Conservation (phyloP, 2,888 invertebrate genomes). For the Gymnoscelis rufifasciata region DNA sequence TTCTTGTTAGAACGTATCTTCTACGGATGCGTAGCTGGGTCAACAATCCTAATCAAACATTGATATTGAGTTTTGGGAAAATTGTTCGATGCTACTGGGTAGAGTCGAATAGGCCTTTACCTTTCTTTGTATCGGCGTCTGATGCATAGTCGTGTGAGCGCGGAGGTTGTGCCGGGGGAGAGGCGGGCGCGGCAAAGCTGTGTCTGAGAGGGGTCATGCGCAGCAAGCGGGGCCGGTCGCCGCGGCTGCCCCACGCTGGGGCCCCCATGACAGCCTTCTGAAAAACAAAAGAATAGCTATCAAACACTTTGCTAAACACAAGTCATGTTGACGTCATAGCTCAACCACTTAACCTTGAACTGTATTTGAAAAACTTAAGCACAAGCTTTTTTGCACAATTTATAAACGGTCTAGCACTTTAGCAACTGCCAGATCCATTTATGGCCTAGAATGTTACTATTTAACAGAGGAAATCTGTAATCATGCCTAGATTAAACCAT, state of each 20-base stretch:
- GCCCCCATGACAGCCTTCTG: conserved; percentile 58
- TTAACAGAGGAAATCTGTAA: not conserved
- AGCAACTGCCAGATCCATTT: too few species aligned
- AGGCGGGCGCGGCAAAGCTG: conserved; percentile 76
- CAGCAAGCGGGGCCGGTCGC: conserved; percentile 75
- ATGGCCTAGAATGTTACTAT: too few species aligned
- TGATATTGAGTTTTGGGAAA: too few species aligned
- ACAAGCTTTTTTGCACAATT: conserved; percentile 1
- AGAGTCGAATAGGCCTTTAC: conserved; percentile 43
- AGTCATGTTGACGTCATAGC: conserved; percentile 3
- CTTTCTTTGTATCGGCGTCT: conserved; percentile 80
- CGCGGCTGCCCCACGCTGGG: conserved; percentile 72
- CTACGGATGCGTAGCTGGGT: not conserved
- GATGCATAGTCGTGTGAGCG: conserved; percentile 75
- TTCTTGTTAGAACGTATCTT: conserved; percentile 37
- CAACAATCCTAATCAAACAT: not conserved
- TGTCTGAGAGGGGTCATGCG: conserved; percentile 80
- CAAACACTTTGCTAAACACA: not conserved
- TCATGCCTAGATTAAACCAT: not conserved
- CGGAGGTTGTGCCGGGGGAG: conserved; percentile 63
- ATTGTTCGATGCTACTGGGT: too few species aligned
- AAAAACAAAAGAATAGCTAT: conserved; percentile 19
- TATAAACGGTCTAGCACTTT: not conserved
- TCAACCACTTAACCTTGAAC: conserved; percentile 4
- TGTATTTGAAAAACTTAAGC: not conserved